These are phyloP conservation scores for Notarius quadriscutis DNA, from an alignment of 2,113 vertebrate species.

Conservation along the genomic window DNA sequence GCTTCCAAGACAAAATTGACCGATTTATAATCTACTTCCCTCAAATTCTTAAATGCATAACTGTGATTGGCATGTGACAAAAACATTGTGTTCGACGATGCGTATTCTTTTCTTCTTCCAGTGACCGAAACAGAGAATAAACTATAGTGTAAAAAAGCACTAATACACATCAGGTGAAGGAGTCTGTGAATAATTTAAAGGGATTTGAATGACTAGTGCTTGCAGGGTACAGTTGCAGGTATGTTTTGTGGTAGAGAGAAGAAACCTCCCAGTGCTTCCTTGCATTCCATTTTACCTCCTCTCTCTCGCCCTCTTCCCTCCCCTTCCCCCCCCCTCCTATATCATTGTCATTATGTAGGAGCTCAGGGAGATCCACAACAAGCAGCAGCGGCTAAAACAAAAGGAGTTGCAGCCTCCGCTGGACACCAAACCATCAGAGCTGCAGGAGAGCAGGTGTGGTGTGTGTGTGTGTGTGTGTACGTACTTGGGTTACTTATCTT, in stretches of 20 bases:
- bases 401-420: conserved; percentile 67
- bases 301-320: conserved; percentile 36
- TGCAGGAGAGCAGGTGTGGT: conserved; percentile 67
- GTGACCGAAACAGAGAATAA: neutral
- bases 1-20: neutral
- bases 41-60: neutral
- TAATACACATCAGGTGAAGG: neutral
- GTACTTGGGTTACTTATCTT: neutral
- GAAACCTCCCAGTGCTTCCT: conserved; percentile 49
- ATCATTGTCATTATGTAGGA: conserved; percentile 78
- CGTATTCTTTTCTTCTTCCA: neutral
- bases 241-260: conserved; percentile 1
- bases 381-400: conserved; percentile 90
- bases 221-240: conserved; percentile 38
- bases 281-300: conserved; percentile 58
- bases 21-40: neutral
- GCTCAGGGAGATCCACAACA: conserved; percentile 90
- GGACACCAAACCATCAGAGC: conserved; percentile 65
- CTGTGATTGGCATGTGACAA: neutral
- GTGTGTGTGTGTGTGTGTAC: conserved; percentile 47
- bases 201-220: conserved; percentile 18
- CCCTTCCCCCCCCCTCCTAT: conserved; percentile 58
- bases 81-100: neutral
- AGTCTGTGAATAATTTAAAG: neutral
- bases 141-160: neutral